phyloP scores from a whole-genome alignment of 2,797 vertebrate genomes.

The Muscicapa striata region DNA sequence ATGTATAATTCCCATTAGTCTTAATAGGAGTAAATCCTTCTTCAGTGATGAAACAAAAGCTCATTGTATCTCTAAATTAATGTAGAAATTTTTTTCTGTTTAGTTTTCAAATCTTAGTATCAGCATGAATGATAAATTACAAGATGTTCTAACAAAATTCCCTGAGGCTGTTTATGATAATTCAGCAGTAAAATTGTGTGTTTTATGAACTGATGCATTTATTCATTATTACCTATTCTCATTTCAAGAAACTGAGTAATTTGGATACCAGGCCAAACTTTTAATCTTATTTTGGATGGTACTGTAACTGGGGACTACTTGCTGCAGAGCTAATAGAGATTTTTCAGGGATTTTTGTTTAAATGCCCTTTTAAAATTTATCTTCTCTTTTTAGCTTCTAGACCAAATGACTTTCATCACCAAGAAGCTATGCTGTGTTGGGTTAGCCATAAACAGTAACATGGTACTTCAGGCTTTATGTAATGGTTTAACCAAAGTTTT shows the following conservation, averaged over 20 bases:
- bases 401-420: not conserved
- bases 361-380: not conserved
- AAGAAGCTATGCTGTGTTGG: not conserved
- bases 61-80: conserved; percentile 21
- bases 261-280: conserved; percentile 3
- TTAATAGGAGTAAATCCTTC: conserved; percentile 45
- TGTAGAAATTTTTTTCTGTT: not conserved
- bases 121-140: conserved; percentile 11
- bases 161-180: not conserved
- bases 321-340: not conserved
- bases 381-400: not conserved
- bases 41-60: conserved; percentile 22
- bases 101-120: conserved; percentile 3
- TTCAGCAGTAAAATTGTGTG: not conserved
- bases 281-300: conserved; percentile 24
- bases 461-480: not conserved
- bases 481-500: not conserved
- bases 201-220: conserved; percentile 14
- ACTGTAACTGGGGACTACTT: not conserved
- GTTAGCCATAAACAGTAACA: not conserved
- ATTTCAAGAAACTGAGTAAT: conserved; percentile 41
- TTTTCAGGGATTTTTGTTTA: conserved; percentile 13
- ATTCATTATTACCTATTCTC: not conserved
- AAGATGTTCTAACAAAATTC: not conserved
- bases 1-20: conserved; percentile 25